Conservation (phyloP, 2,113 vertebrate genomes). For the Oophaga pumilio region DNA sequence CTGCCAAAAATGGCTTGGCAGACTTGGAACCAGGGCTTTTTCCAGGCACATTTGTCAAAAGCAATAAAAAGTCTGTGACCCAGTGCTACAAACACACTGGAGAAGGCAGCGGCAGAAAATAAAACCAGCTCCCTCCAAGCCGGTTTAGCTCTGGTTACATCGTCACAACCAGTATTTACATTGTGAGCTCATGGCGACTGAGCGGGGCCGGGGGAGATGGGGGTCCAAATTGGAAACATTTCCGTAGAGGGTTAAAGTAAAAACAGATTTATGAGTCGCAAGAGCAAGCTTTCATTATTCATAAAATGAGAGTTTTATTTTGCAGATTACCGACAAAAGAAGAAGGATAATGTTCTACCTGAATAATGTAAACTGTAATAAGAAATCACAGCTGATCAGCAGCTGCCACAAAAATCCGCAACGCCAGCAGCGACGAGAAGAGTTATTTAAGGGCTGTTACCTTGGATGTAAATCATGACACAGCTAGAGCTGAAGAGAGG, state of each 20-base stretch:
- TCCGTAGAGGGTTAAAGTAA: no score
- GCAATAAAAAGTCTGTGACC: conserved; percentile 20
- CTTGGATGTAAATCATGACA: neutral
- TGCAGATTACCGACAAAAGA: neutral
- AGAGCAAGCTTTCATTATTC: conserved; percentile 5
- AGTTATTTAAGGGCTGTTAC: neutral
- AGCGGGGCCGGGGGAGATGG: neutral
- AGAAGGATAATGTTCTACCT: neutral
- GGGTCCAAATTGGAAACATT: neutral
- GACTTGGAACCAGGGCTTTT: conserved; percentile 14
- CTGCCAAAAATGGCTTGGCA: conserved; percentile 24
- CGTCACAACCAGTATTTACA: conserved; percentile 55
- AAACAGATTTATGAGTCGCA: neutral
- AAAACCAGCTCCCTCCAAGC: neutral
- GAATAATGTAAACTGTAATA: conserved; percentile 16
- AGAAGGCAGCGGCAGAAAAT: neutral
- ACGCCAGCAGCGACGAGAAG: neutral
- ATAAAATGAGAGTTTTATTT: neutral
- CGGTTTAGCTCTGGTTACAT: neutral
- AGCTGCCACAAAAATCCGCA: neutral
- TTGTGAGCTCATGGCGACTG: conserved; percentile 60
- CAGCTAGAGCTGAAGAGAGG: neutral
- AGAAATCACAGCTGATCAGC: neutral
- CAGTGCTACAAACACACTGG: neutral
- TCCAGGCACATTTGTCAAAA: conserved; percentile 20